These are phyloP conservation scores for Phyllostomus discolor DNA, from an alignment of 2,113 vertebrate genomes.

Conservation along the genomic window DNA sequence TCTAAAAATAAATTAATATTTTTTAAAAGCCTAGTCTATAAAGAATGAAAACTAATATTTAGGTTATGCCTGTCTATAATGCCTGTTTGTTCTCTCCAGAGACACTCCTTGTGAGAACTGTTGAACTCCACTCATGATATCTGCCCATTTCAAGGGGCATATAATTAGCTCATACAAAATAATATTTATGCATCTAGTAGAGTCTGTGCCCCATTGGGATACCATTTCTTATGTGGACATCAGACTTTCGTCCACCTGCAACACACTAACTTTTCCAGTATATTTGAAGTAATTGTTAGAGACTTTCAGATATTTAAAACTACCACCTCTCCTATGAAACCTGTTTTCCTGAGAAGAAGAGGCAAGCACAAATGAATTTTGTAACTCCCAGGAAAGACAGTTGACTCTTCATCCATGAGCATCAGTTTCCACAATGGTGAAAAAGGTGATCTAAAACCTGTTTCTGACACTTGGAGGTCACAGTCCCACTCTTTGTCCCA, in stretches of 20 bases:
- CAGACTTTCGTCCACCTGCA: background rate
- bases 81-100: background rate
- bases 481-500: background rate
- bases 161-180: background rate
- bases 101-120: background rate
- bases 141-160: background rate
- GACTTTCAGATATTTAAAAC: background rate
- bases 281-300: background rate
- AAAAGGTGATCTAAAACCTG: background rate
- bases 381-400: background rate
- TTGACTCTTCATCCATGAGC: background rate
- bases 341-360: background rate
- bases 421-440: background rate
- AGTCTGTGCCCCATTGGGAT: background rate
- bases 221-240: background rate
- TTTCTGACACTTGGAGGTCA: background rate
- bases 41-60: background rate
- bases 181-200: background rate
- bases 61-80: background rate
- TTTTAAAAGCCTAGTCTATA: no score
- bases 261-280: background rate
- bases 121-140: background rate
- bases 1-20: no score
- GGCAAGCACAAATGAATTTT: background rate
- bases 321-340: background rate